Evolutionary conservation across 1,140 invertebrate species (phyloP), one percentile per base, ranked within the genome.

Genomic region (Aphaenogaster floridana): DNA sequence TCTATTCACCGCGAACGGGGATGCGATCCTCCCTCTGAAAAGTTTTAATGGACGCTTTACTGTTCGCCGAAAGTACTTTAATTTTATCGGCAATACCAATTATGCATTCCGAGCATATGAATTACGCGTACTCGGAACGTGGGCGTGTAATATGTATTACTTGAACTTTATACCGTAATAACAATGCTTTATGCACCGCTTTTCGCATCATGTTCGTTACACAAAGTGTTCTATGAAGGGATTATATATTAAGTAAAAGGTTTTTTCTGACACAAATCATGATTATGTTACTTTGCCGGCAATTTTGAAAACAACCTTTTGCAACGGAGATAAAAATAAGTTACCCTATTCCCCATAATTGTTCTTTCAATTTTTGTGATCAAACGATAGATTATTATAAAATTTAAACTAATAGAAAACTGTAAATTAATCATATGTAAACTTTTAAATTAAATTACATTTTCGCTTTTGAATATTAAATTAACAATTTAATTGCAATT

Each of bases 21-120:
- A 39, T 54, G 89, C 77, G 87, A 83, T 48, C 45, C 52, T 57
- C 63, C 36, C 66, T 34, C 36, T 34, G 78, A 84, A 90, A 90
- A 90, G 85, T 90, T 90, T 87, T 90, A 90, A 90, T 90, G 86
- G 86, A 87, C 52, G 79, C 86, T 85, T 84, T 84, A 90, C 89
- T 90, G 89, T 90, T 87, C 86, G 50, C 66, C 72, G 45, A 59
- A 69, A 80, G 86, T 90, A 59, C 66, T 81, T 90, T 77, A 84
- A 90, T 90, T 90, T 87, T 74, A 78, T 83, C 89, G 86, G 86
- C 86, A 90, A 90, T 63, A 77, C 86, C 85, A 90, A 90, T 90
- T 90, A 90, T 63, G 64, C 81, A 83, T 90, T 63, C 36, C 59
- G 59, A 81, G 71, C 88, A 78, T 87, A 74, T 85, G 76, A 90